Evolutionary conservation across 2,888 invertebrate species (phyloP), one percentile per base, ranked within the genome.

Genomic region (Bruchidius siliquastri): DNA sequence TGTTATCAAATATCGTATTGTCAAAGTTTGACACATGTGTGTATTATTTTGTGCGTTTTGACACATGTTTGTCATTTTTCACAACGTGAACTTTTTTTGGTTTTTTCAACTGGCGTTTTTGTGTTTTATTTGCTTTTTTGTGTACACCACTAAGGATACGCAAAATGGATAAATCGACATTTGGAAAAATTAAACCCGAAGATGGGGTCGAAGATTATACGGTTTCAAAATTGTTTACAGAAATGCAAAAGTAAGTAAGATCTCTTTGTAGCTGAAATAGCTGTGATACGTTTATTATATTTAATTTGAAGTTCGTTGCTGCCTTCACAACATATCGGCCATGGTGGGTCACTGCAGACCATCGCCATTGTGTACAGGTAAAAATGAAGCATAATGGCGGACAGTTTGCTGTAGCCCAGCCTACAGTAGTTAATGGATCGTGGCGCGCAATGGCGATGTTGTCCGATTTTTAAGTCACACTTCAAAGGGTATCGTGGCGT

Each of bases 121-220:
- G 49, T 49, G 1, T 18, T 49, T 13, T 18, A 18, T 13, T 49
- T 49, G n/a, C 13, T 49, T 49, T 49, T 4, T 49, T 49, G 49
- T 49, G 49, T 49, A 13, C 6, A 49, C 1, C 6, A 1, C 18
- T 8, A 49, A 49, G 13, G 3, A 13, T 13, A 13, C 13, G 18
- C 8, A 49, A 49, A 18, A 49, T 49, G 49, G 49, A 49, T 49
- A 49, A 49, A 49, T 49, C 49, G 18, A 49, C 49, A 13, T 73
- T 75, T 67, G 75, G 73, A 30, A 73, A 73, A 69, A 71, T 72
- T 8, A 69, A 71, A 21, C 75, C 77, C 4, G 74, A 77, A 68
- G 71, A 77, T 26, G 69, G 22, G 4, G 77, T 74, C 18, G 67
- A 68, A 21, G 74, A 77, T 13, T 74, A 73, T 21, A 74, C 67